Conservation (phyloP, 2,113 vertebrate species). For the Sinocyclocheilus anophthalmus region DNA sequence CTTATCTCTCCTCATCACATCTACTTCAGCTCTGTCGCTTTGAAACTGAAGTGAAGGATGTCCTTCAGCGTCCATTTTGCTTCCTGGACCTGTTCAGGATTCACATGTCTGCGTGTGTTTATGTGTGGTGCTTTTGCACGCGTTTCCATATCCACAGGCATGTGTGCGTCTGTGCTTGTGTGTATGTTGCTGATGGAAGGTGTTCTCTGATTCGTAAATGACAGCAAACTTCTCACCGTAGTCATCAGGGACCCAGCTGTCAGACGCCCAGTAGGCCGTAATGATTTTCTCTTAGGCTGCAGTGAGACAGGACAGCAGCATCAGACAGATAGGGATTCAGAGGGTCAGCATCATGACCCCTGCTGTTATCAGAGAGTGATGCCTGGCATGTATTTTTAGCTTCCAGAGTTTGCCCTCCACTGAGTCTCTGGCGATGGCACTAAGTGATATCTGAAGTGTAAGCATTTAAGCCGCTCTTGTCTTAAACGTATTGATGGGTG, state of each 20-base stretch:
- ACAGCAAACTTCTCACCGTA: constrained; percentile 17
- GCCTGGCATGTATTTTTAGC: constrained; percentile 42
- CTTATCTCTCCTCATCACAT: constrained; percentile 46
- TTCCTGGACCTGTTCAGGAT: neutral
- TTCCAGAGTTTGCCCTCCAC: constrained; percentile 13
- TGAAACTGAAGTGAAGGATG: constrained; percentile 41
- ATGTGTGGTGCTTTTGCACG: neutral
- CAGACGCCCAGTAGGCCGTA: neutral
- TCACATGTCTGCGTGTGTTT: neutral
- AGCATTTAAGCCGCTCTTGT: constrained; percentile 42
- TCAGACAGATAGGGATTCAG: constrained; percentile 24
- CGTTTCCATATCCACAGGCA: neutral
- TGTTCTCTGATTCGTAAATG: constrained; percentile 36
- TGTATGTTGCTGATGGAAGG: constrained; percentile 8
- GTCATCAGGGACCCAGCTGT: constrained; percentile 21
- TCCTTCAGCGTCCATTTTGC: constrained; percentile 37
- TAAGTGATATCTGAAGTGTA: constrained; percentile 34
- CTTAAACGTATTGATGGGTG: constrained; percentile 33
- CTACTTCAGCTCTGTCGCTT: neutral
- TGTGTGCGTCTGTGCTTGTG: neutral
- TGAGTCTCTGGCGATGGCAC: constrained; percentile 16
- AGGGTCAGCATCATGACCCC: constrained; percentile 11
- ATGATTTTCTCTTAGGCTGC: constrained; percentile 38
- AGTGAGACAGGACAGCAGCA: constrained; percentile 26
- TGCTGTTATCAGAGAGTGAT: constrained; percentile 23